Percentiles rank a stretch among this genome's conserved stretches.
These are phyloP conservation scores for Pectinophora gossypiella DNA, from an alignment of 1,140 invertebrate species.

Conservation along the genomic window DNA sequence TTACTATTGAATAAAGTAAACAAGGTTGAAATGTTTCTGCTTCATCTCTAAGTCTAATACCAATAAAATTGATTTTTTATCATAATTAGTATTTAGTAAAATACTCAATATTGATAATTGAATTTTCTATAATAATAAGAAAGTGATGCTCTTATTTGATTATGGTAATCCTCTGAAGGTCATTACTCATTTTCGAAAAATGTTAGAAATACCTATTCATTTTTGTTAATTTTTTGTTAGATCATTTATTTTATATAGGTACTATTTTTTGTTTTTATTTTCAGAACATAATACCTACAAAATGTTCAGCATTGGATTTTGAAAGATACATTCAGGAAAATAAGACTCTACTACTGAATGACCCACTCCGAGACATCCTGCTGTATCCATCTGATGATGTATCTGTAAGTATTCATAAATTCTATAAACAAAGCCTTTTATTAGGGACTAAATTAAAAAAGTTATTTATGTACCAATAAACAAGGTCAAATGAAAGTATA, in stretches of 20 bases:
- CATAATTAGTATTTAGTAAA: too few relatives aligned
- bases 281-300: conserved; percentile 57
- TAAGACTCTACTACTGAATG: conserved; percentile 94
- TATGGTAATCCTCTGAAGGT: too few relatives aligned
- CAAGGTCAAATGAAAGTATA: too few relatives aligned
- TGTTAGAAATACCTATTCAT: background rate
- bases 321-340: conserved; percentile 93
- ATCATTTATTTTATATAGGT: background rate
- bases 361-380: conserved; percentile 91
- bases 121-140: too few relatives aligned
- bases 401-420: conserved; percentile 91
- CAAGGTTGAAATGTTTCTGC: conserved; percentile 15
- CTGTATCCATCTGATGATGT: conserved; percentile 95
- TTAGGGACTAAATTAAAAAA: too few relatives aligned
- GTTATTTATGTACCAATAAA: too few relatives aligned
- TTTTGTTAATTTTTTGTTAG: background rate
- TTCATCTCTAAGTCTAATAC: too few relatives aligned
- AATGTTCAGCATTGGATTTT: conserved; percentile 85
- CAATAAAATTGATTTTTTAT: too few relatives aligned
- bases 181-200: background rate
- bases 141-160: too few relatives aligned
- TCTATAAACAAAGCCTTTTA: too few relatives aligned
- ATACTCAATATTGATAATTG: too few relatives aligned
- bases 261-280: conserved; percentile 17
- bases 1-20: conserved; percentile 19